These are phyloP conservation scores for Sylvia atricapilla DNA, from an alignment of 2,113 vertebrate species.

Conservation along the genomic window DNA sequence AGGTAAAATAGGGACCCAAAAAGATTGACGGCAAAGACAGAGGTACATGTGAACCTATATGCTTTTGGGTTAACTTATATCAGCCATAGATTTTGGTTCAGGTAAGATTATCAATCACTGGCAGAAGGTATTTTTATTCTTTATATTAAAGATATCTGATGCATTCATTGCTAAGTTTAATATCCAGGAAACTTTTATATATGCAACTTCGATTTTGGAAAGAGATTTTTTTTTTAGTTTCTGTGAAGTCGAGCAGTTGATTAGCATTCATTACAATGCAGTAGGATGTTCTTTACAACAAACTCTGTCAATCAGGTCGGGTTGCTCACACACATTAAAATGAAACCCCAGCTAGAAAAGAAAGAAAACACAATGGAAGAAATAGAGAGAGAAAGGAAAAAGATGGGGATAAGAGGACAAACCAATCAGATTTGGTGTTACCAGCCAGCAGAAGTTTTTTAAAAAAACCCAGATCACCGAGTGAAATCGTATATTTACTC, in stretches of 20 bases:
- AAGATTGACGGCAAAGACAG: neutral
- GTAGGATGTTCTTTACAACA: slow-evolving; percentile 9
- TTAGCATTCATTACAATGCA: slow-evolving; percentile 7
- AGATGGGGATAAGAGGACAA: slow-evolving; percentile 73
- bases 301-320: slow-evolving; percentile 16
- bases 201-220: slow-evolving; percentile 27
- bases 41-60: slow-evolving; percentile 1
- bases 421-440: slow-evolving; percentile 69
- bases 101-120: neutral
- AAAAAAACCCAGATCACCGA: slow-evolving; percentile 67
- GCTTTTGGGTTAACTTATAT: neutral
- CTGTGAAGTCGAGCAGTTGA: slow-evolving; percentile 24
- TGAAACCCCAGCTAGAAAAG: slow-evolving; percentile 69
- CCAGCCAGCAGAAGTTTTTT: slow-evolving; percentile 65
- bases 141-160: neutral
- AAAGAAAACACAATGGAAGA: slow-evolving; percentile 39
- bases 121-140: slow-evolving; percentile 4
- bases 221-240: neutral
- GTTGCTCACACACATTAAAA: slow-evolving; percentile 55
- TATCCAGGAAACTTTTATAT: neutral
- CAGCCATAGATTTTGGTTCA: neutral
- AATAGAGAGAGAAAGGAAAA: slow-evolving; percentile 55
- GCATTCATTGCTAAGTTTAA: neutral
- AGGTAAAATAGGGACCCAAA: neutral
- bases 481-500: slow-evolving; percentile 78